Evolutionary conservation across 2,113 vertebrate genomes (phyloP).

Genomic region (Colistium nudipinnis): DNA sequence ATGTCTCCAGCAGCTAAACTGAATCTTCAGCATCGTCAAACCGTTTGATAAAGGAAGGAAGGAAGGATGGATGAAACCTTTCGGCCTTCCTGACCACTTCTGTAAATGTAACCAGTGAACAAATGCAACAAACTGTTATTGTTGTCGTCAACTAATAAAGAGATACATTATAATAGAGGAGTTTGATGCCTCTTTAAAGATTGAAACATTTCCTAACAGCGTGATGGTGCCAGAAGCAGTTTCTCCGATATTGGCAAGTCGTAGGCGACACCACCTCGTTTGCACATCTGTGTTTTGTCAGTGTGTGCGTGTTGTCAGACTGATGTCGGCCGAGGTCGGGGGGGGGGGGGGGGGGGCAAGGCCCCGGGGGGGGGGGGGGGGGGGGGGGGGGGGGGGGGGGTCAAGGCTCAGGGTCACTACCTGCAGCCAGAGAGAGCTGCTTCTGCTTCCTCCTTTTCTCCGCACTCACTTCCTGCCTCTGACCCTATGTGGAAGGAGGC

Average conservation of each 20-base stretch:
- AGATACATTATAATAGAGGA: constrained; percentile 45
- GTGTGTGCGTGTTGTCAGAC: constrained; percentile 51
- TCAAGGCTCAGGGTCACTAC: constrained; percentile 74
- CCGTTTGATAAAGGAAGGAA: constrained; percentile 49
- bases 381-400: too few species aligned
- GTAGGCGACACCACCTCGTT: constrained; percentile 1
- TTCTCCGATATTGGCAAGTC: constrained; percentile 17
- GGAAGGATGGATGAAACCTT: constrained; percentile 16
- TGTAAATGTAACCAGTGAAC: constrained; percentile 72
- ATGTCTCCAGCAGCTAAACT: constrained; percentile 28
- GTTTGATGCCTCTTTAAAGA: constrained; percentile 2
- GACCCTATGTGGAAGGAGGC: constrained; percentile 65
- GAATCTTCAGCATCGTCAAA: constrained; percentile 38
- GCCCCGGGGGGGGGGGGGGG: too few species aligned
- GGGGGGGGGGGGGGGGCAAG: too few species aligned
- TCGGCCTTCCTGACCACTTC: constrained; percentile 43
- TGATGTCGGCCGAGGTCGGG: constrained; percentile 56
- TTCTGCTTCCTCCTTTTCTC: constrained; percentile 79
- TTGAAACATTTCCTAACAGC: not conserved
- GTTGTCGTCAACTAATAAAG: constrained; percentile 72
- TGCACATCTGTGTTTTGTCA: constrained; percentile 74
- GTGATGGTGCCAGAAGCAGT: not conserved
- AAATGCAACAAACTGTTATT: constrained; percentile 62
- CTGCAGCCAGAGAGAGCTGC: constrained; percentile 68
- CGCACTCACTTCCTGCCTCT: constrained; percentile 70